Conservation (phyloP, 2,113 vertebrate genomes). For the Chelonoidis abingdonii region DNA sequence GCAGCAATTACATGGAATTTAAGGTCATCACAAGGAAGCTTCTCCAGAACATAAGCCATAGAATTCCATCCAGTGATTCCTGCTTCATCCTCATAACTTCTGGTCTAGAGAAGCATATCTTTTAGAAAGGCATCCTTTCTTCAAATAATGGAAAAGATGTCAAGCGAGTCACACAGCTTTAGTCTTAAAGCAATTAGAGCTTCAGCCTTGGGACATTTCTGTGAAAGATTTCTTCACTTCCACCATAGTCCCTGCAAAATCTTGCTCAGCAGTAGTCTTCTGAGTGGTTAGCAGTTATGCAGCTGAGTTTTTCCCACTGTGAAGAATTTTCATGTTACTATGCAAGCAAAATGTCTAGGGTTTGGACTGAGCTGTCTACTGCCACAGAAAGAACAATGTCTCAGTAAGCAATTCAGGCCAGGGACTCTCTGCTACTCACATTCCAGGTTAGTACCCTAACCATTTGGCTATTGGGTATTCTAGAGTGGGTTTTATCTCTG, state of each 20-base stretch:
- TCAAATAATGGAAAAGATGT: not conserved
- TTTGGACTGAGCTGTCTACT: not conserved
- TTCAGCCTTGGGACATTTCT: not conserved
- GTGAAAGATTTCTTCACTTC: not conserved
- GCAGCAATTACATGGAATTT: not conserved
- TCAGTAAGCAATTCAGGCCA: not conserved
- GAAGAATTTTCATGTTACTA: not conserved
- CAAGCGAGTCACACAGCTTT: not conserved
- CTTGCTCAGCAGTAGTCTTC: not conserved
- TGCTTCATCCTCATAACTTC: not conserved
- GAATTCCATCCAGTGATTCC: not conserved
- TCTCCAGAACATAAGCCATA: not conserved
- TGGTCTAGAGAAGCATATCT: not conserved
- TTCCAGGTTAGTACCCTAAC: too few species aligned
- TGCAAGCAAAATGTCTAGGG: not conserved
- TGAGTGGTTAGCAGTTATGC: not conserved
- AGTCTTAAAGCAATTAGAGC: rapidly evolving
- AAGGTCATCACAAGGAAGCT: too few species aligned
- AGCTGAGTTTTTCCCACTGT: not conserved
- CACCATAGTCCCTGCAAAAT: not conserved
- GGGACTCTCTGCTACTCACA: not conserved
- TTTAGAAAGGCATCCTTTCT: not conserved
- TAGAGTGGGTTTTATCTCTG: too few species aligned
- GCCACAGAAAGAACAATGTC: not conserved
- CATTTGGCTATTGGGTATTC: too few species aligned